Evolutionary conservation across 2,888 invertebrate species (phyloP).

Genomic region (Diplolepis rosae): DNA sequence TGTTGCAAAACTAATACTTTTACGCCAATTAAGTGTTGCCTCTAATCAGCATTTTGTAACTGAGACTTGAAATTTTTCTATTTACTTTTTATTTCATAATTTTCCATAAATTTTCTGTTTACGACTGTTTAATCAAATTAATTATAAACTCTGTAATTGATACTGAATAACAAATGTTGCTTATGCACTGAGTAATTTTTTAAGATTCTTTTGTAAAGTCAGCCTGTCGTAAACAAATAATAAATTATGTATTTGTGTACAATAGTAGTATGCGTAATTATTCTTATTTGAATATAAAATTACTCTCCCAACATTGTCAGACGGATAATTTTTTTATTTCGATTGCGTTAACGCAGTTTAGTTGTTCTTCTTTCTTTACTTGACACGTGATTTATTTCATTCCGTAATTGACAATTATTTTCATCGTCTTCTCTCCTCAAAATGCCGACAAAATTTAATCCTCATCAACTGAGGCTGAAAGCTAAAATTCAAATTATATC

Average conservation of each 20-base stretch:
- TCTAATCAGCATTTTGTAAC: background rate
- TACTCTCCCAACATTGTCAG: background rate
- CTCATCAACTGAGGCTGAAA: background rate
- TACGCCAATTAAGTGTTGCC: too few relatives aligned
- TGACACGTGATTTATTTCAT: background rate
- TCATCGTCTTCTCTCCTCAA: background rate
- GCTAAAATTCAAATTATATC: constrained; percentile 11
- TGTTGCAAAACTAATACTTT: background rate
- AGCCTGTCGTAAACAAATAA: too few relatives aligned
- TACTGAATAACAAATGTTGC: too few relatives aligned
- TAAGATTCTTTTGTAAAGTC: too few relatives aligned
- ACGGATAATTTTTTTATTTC: background rate
- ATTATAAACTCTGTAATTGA: background rate
- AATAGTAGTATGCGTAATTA: too few relatives aligned
- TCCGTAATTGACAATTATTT: background rate
- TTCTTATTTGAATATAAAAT: too few relatives aligned
- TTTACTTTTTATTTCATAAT: background rate
- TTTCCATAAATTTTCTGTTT: background rate
- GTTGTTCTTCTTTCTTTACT: background rate
- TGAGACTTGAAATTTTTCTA: background rate
- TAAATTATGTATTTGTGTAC: too few relatives aligned
- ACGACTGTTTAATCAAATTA: background rate
- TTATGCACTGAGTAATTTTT: too few relatives aligned
- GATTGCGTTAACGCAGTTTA: background rate
- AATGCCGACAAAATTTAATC: constrained; percentile 1